phyloP scores from a whole-genome alignment of 1,140 invertebrate species.

The Eubasilissa regina region DNA sequence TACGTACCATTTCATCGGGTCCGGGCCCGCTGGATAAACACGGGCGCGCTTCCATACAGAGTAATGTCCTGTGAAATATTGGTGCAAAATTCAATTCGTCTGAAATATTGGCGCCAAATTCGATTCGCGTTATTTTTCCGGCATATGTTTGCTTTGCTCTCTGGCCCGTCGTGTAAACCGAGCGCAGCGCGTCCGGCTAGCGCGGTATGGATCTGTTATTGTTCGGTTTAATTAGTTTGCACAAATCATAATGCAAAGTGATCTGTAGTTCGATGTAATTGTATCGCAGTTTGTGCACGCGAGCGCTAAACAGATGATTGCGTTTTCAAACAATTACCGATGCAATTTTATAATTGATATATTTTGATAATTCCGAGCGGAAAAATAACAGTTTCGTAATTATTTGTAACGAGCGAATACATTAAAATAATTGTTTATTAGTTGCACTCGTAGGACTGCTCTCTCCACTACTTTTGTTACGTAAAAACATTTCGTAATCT shows the following conservation, averaged over 20 bases:
- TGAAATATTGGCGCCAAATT: conserved; percentile 45
- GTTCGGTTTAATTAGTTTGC: conserved; percentile 54
- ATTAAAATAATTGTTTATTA: too few species aligned
- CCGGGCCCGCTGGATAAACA: neutral
- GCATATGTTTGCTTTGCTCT: conserved; percentile 23
- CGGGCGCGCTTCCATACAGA: conserved; percentile 16
- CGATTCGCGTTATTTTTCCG: conserved; percentile 38
- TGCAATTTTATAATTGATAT: conserved; percentile 24
- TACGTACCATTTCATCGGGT: neutral
- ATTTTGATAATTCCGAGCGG: too few species aligned
- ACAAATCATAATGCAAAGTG: conserved; percentile 51
- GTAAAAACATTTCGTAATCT: too few species aligned
- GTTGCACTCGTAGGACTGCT: too few species aligned
- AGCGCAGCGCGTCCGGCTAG: neutral
- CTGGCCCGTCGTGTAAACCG: neutral
- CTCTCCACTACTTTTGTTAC: too few species aligned
- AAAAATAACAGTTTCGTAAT: too few species aligned
- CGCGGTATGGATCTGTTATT: conserved; percentile 41
- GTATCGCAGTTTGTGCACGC: conserved; percentile 9
- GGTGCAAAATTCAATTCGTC: conserved; percentile 31
- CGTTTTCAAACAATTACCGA: conserved; percentile 19
- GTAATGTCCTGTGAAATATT: conserved; percentile 41
- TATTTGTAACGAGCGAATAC: too few species aligned
- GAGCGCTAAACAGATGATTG: conserved; percentile 48
- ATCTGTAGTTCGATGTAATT: conserved; percentile 30